Conservation (phyloP, 2,113 vertebrate genomes). For the Piprites chloris region DNA sequence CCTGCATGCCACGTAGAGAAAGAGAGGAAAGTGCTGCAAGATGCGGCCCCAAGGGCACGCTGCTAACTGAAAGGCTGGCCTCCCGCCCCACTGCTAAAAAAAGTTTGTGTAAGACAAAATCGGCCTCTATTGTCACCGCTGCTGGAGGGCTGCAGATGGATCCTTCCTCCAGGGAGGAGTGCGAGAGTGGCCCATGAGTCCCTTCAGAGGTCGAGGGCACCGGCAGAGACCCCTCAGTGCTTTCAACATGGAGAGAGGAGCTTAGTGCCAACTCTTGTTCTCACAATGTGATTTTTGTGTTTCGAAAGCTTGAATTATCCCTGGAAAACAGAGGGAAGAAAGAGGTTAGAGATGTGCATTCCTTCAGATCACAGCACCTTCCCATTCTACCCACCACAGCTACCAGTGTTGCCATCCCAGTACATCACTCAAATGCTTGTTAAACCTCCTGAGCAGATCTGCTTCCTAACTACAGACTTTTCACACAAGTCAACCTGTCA, state of each 20-base stretch:
- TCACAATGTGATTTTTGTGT: slow-evolving; percentile 86
- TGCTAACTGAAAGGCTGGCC: slow-evolving; percentile 43
- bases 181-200: slow-evolving; percentile 50
- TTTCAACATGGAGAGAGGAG: slow-evolving; percentile 59
- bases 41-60: neutral
- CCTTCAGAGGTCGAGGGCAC: slow-evolving; percentile 57
- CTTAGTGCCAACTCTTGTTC: slow-evolving; percentile 68
- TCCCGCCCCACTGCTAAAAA: slow-evolving; percentile 42
- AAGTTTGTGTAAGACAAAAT: slow-evolving; percentile 60
- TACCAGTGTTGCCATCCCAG: neutral
- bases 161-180: slow-evolving; percentile 62
- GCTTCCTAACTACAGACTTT: neutral
- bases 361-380: neutral
- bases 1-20: slow-evolving; percentile 54
- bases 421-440: neutral
- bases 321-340: slow-evolving; percentile 73
- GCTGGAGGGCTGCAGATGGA: slow-evolving; percentile 61
- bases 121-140: slow-evolving; percentile 57
- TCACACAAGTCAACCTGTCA: neutral
- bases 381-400: neutral
- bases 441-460: neutral
- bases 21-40: slow-evolving; percentile 59
- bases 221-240: slow-evolving; percentile 53
- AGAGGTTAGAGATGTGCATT: neutral
- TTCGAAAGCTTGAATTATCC: slow-evolving; percentile 87